Evolutionary conservation across 2,797 vertebrate genomes (phyloP).

Genomic region (Nannoperca australis): DNA sequence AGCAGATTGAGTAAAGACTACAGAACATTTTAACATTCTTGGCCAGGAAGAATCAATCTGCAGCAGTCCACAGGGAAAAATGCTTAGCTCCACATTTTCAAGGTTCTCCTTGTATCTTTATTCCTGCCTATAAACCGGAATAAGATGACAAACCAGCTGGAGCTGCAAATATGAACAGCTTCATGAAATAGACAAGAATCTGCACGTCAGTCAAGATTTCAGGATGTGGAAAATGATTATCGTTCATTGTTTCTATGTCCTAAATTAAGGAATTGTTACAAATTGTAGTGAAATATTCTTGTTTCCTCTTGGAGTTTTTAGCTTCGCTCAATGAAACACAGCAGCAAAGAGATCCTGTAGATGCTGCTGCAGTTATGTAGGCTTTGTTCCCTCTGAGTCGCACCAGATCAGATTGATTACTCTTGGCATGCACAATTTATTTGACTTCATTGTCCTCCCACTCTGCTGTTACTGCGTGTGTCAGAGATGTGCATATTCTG

Average conservation of each 20-base stretch:
- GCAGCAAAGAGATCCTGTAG: constrained; percentile 46
- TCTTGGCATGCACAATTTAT: constrained; percentile 82
- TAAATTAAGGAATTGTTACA: constrained; percentile 36
- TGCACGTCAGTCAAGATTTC: constrained; percentile 48
- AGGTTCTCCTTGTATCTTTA: constrained; percentile 63
- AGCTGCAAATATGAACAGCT: constrained; percentile 31
- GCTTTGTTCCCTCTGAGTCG: constrained; percentile 72
- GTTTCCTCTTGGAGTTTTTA: constrained; percentile 25
- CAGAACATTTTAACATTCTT: constrained; percentile 79
- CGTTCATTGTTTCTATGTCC: constrained; percentile 37
- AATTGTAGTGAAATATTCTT: constrained; percentile 24
- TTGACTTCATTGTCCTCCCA: constrained; percentile 83
- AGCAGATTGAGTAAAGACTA: constrained; percentile 72
- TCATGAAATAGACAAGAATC: constrained; percentile 54
- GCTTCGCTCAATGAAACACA: constrained; percentile 46
- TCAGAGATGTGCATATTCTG: constrained; percentile 66
- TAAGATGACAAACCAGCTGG: constrained; percentile 55
- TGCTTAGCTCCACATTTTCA: constrained; percentile 76
- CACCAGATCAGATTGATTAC: constrained; percentile 79
- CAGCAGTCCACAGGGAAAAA: constrained; percentile 70
- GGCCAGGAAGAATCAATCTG: constrained; percentile 77
- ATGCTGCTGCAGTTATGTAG: constrained; percentile 65
- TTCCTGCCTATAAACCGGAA: constrained; percentile 61
- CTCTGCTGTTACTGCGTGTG: constrained; percentile 70
- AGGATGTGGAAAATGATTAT: constrained; percentile 12